phyloP scores from a whole-genome alignment of 2,888 invertebrate species.

The Thymelicus sylvestris region DNA sequence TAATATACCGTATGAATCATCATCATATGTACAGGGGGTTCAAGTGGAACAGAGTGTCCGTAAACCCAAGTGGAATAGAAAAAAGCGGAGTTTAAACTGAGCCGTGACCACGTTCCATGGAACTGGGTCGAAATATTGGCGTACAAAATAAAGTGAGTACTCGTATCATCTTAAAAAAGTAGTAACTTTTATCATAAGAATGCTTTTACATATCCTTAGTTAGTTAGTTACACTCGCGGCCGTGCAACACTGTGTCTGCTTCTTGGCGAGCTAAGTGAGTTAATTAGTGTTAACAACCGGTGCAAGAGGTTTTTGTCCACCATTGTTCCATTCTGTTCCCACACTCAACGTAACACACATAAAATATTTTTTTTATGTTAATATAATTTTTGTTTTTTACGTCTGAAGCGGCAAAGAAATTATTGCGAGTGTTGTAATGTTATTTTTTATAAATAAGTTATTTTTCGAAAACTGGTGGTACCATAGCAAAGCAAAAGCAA shows the following conservation, averaged over 20 bases:
- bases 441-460: not conserved
- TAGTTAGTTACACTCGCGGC: slow-evolving; percentile 24
- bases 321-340: slow-evolving; percentile 66
- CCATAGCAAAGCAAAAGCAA: too few relatives aligned
- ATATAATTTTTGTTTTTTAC: slow-evolving; percentile 39
- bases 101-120: too few relatives aligned
- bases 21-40: too few relatives aligned
- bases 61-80: too few relatives aligned
- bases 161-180: too few relatives aligned
- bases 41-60: too few relatives aligned
- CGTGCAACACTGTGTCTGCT: slow-evolving; percentile 30
- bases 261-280: slow-evolving; percentile 46
- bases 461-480: not conserved
- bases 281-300: slow-evolving; percentile 65
- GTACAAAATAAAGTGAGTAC: too few relatives aligned
- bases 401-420: slow-evolving; percentile 37
- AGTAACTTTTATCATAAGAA: too few relatives aligned
- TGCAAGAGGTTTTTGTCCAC: slow-evolving; percentile 59
- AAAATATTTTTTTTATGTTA: slow-evolving; percentile 43
- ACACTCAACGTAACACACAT: slow-evolving; percentile 50
- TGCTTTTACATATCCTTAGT: not conserved
- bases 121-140: too few relatives aligned
- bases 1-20: not conserved
- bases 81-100: too few relatives aligned
- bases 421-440: slow-evolving; percentile 1